phyloP scores from a whole-genome alignment of 1,140 invertebrate genomes.

The Aradophagus sp. region DNA sequence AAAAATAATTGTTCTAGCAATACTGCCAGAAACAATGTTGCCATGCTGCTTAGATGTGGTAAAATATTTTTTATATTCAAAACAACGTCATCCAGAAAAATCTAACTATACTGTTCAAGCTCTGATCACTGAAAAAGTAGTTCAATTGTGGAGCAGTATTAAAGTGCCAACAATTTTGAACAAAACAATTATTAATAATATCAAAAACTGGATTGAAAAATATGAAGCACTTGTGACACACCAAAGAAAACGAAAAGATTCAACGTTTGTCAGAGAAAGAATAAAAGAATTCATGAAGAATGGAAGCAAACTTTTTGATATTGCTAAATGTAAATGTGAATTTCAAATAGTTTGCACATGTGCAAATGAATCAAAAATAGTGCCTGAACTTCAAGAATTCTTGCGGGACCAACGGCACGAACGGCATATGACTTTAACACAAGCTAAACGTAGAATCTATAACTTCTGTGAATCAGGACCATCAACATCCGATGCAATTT shows the following conservation, averaged over 20 bases:
- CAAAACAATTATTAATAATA: constrained; percentile 2
- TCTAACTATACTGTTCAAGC: background rate
- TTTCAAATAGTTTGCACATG: constrained; percentile 4
- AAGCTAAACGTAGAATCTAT: constrained; percentile 8
- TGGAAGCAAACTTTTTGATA: constrained; percentile 9
- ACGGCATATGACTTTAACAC: constrained; percentile 3
- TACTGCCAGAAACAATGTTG: constrained; percentile 8
- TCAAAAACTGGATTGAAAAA: constrained; percentile 7
- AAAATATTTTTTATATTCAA: constrained; percentile 8
- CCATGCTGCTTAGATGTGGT: constrained; percentile 6
- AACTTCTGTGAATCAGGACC: background rate
- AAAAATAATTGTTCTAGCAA: constrained; percentile 5
- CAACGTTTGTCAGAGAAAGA: background rate
- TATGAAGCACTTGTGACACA: background rate
- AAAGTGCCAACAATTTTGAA: background rate
- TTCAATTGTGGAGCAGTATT: constrained; percentile 2
- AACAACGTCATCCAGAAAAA: constrained; percentile 8
- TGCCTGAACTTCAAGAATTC: too few species aligned
- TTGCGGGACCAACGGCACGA: too few species aligned
- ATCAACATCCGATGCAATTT: too few species aligned
- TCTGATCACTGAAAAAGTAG: constrained; percentile 1
- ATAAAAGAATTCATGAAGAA: constrained; percentile 1
- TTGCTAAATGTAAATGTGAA: constrained; percentile 10
- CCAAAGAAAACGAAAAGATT: constrained; percentile 11
- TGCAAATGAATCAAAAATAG: too few species aligned